Conservation (phyloP, 2,113 vertebrate species). For the Stictonetta naevosa region DNA sequence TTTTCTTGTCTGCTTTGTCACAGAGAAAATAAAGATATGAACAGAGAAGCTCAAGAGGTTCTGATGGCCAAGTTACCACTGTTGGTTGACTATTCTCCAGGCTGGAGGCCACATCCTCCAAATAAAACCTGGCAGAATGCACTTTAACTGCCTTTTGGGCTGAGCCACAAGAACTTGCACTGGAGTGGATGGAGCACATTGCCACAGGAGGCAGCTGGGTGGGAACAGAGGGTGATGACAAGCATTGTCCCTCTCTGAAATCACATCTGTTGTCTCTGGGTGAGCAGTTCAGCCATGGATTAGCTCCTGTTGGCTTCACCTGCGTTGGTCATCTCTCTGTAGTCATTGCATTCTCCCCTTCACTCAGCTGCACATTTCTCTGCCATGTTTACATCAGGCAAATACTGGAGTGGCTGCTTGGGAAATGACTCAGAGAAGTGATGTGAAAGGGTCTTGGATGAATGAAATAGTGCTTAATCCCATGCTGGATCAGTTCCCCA, state of each 20-base stretch:
- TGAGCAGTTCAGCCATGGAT: neutral
- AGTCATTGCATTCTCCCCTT: neutral
- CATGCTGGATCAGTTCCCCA: neutral
- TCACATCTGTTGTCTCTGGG: neutral
- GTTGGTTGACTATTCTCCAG: neutral
- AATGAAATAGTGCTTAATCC: neutral
- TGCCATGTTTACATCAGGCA: neutral
- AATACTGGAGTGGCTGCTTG: neutral
- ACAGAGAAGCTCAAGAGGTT: neutral
- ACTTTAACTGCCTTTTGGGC: neutral
- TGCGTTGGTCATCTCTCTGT: neutral
- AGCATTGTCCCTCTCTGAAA: neutral
- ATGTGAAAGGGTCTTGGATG: neutral
- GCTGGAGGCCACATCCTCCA: neutral
- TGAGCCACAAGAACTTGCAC: neutral
- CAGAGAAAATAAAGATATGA: neutral
- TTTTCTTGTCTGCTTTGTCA: neutral
- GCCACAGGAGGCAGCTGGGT: neutral
- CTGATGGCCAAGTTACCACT: neutral
- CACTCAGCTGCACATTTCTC: fast-evolving
- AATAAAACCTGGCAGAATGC: neutral
- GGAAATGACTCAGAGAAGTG: neutral
- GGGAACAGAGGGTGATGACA: neutral
- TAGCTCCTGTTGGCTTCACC: neutral
- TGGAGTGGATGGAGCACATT: neutral